A percentile compares a stretch with the other conserved stretches of the same genome.
phyloP scores from a whole-genome alignment of 2,113 vertebrate species.

The Alectura lathami region DNA sequence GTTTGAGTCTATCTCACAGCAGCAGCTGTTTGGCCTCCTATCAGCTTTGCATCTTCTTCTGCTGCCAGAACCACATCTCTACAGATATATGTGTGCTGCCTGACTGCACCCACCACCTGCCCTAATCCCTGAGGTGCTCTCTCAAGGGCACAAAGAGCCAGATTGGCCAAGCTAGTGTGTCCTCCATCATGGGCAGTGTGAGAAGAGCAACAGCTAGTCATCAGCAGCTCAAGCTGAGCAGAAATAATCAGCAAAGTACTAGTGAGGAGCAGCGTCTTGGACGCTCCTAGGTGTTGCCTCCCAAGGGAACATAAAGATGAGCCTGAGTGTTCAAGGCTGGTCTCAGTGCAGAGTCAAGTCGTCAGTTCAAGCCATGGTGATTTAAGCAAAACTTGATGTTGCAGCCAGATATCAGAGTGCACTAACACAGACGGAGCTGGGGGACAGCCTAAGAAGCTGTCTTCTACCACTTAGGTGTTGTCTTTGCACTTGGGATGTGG shows the following conservation, averaged over 20 bases:
- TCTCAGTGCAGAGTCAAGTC: neutral
- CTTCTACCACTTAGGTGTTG: neutral
- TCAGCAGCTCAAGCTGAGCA: neutral
- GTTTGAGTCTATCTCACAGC: neutral
- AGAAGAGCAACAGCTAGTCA: neutral
- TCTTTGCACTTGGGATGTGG: conserved; percentile 19
- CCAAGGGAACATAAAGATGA: neutral
- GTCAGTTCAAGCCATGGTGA: neutral
- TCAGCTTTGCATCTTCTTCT: neutral
- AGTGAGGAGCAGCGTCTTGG: neutral
- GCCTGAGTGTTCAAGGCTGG: neutral
- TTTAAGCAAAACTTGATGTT: neutral
- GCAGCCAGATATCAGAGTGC: neutral
- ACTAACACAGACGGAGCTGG: neutral
- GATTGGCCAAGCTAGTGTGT: neutral
- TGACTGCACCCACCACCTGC: neutral
- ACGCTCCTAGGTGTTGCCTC: neutral
- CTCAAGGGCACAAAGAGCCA: neutral
- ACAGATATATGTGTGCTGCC: accelerated
- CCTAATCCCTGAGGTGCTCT: neutral
- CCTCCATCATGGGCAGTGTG: accelerated
- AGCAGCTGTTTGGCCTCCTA: neutral
- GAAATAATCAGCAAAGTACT: neutral
- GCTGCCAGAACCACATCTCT: neutral
- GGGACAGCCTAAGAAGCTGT: neutral